phyloP scores from a whole-genome alignment of 1,140 invertebrate species.

The Anastatus disparis region DNA sequence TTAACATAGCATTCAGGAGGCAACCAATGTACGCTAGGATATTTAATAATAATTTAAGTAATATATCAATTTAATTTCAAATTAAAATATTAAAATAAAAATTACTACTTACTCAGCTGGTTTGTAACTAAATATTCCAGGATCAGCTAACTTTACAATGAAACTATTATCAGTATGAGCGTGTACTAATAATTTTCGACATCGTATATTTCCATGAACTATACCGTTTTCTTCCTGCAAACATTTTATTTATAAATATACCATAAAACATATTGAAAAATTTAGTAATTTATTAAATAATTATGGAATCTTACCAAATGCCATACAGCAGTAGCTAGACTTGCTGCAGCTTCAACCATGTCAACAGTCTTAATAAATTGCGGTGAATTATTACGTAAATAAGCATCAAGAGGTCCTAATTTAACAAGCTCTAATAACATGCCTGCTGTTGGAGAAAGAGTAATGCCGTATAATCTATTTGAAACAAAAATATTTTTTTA shows the following conservation, averaged over 20 bases:
- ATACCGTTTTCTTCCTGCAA: slow-evolving; percentile 79
- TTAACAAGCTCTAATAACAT: slow-evolving; percentile 84
- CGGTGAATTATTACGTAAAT: slow-evolving; percentile 68
- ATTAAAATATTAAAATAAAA: slow-evolving; percentile 6
- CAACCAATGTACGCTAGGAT: slow-evolving; percentile 86
- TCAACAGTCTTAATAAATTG: slow-evolving; percentile 74
- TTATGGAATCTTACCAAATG: slow-evolving; percentile 71
- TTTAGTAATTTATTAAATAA: no score
- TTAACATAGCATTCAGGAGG: slow-evolving; percentile 82
- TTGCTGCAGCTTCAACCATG: slow-evolving; percentile 80
- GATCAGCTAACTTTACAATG: slow-evolving; percentile 82
- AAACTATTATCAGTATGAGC: slow-evolving; percentile 75
- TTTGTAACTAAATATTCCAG: slow-evolving; percentile 72
- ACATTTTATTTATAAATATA: slow-evolving; percentile 30
- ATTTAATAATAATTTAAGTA: slow-evolving; percentile 7
- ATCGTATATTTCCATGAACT: slow-evolving; percentile 87
- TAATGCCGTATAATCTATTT: slow-evolving; percentile 76
- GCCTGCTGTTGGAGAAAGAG: slow-evolving; percentile 78
- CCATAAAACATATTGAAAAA: no score
- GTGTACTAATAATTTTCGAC: slow-evolving; percentile 82
- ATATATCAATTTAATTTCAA: neutral
- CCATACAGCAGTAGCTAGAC: slow-evolving; percentile 83
- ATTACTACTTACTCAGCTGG: slow-evolving; percentile 71
- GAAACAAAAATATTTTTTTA: slow-evolving; percentile 17
- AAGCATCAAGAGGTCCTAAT: slow-evolving; percentile 80